Evolutionary conservation across 2,888 invertebrate species (phyloP).

Genomic region (Diogma glabrata): DNA sequence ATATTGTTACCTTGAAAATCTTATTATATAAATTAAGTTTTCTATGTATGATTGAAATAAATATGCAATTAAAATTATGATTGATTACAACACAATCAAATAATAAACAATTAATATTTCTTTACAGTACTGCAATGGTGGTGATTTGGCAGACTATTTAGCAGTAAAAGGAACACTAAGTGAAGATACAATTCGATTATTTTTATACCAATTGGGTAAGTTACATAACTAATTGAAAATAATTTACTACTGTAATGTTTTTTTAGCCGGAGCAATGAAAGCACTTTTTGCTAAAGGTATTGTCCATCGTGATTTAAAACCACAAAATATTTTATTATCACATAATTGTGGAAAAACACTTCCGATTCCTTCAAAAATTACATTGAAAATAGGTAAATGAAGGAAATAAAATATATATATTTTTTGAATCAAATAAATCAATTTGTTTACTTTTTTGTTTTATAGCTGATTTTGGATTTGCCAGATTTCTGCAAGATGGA

Average conservation of each 20-base stretch:
- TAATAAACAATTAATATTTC: slow-evolving; percentile 30
- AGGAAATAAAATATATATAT: too few relatives aligned
- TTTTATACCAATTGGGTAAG: slow-evolving; percentile 83
- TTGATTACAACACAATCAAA: too few relatives aligned
- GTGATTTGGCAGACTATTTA: slow-evolving; percentile 96
- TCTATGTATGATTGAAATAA: too few relatives aligned
- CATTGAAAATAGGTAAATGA: slow-evolving; percentile 79
- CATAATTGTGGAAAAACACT: slow-evolving; percentile 42
- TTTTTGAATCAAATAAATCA: too few relatives aligned
- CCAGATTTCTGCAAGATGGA: slow-evolving; percentile 94
- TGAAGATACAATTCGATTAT: slow-evolving; percentile 92
- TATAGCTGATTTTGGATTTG: slow-evolving; percentile 97
- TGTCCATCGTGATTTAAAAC: slow-evolving; percentile 97
- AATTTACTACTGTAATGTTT: neutral
- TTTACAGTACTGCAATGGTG: slow-evolving; percentile 93
- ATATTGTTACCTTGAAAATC: too few relatives aligned
- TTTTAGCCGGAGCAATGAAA: slow-evolving; percentile 87
- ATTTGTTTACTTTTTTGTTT: slow-evolving; percentile 18
- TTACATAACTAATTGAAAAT: slow-evolving; percentile 12
- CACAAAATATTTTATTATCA: slow-evolving; percentile 95
- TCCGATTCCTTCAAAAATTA: slow-evolving; percentile 68
- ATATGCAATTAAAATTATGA: too few relatives aligned
- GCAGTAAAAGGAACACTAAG: slow-evolving; percentile 87
- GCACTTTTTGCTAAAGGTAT: slow-evolving; percentile 96
- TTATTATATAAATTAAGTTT: too few relatives aligned